Evolutionary conservation across 1,140 invertebrate genomes (phyloP).

Genomic region (Propsilocerus akamusi): DNA sequence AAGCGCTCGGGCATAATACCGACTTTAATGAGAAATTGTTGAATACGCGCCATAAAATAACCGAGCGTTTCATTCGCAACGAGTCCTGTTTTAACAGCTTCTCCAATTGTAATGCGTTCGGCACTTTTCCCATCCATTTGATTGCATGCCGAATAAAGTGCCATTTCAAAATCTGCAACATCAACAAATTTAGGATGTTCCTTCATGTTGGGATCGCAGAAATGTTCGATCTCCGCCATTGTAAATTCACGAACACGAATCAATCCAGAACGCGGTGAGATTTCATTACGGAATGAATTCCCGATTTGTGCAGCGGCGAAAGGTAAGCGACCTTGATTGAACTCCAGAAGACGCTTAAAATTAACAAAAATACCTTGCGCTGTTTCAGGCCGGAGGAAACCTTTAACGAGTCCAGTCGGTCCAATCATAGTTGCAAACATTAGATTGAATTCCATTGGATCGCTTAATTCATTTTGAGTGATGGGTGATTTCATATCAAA

Average conservation of each 20-base stretch:
- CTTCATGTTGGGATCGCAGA: conserved; percentile 85
- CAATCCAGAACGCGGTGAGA: conserved; percentile 92
- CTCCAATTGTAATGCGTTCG: conserved; percentile 47
- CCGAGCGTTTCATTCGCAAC: conserved; percentile 95
- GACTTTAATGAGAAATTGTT: conserved; percentile 70
- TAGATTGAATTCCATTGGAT: conserved; percentile 94
- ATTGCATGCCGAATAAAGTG: conserved; percentile 85
- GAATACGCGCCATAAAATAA: conserved; percentile 94
- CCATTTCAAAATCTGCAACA: conserved; percentile 52
- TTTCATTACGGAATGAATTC: conserved; percentile 97
- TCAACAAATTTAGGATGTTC: conserved; percentile 77
- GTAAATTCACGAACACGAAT: conserved; percentile 95
- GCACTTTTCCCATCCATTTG: conserved; percentile 87
- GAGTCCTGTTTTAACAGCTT: conserved; percentile 54
- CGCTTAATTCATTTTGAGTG: conserved; percentile 83
- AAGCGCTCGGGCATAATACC: conserved; percentile 75
- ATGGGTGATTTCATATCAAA: conserved; percentile 89
- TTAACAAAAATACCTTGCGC: conserved; percentile 99
- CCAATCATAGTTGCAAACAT: conserved; percentile 98
- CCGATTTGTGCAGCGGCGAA: conserved; percentile 98
- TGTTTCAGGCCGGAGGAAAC: conserved; percentile 91
- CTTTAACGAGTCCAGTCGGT: conserved; percentile 84
- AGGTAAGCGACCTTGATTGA: conserved; percentile 90
- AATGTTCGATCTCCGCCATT: conserved; percentile 99
- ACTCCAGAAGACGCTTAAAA: conserved; percentile 90